phyloP scores from a whole-genome alignment of 2,113 vertebrate species.

The Macroglossus sobrinus region DNA sequence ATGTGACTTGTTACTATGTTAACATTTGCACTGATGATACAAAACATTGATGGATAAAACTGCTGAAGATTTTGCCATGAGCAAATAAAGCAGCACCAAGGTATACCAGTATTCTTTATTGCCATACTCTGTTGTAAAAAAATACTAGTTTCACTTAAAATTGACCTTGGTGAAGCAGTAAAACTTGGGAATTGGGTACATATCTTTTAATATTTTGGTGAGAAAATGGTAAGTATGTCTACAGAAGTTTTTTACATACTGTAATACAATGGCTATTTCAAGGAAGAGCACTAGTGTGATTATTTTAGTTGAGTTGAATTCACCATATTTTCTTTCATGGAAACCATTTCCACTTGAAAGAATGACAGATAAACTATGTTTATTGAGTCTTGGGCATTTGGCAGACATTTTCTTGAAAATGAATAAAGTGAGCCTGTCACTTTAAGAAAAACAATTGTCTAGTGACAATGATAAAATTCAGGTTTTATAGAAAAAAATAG shows the following conservation, averaged over 20 bases:
- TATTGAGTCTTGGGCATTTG: background rate
- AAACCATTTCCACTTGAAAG: slow-evolving; percentile 37
- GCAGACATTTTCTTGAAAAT: slow-evolving; percentile 8
- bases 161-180: background rate
- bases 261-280: background rate
- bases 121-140: background rate
- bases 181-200: background rate
- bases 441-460: slow-evolving; percentile 20
- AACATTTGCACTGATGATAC: background rate
- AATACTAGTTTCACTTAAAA: background rate
- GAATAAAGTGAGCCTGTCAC: background rate
- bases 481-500: slow-evolving; percentile 28
- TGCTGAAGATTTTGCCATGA: background rate
- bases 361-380: background rate
- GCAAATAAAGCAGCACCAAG: background rate
- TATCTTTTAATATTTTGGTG: background rate
- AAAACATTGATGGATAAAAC: background rate
- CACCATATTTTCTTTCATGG: background rate
- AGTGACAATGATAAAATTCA: slow-evolving; percentile 11
- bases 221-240: background rate
- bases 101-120: background rate
- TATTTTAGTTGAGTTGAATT: background rate
- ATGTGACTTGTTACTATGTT: background rate
- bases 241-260: background rate
- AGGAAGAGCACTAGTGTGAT: background rate